Conservation (phyloP, 2,888 invertebrate species). For the Stenotaenia linearis region DNA sequence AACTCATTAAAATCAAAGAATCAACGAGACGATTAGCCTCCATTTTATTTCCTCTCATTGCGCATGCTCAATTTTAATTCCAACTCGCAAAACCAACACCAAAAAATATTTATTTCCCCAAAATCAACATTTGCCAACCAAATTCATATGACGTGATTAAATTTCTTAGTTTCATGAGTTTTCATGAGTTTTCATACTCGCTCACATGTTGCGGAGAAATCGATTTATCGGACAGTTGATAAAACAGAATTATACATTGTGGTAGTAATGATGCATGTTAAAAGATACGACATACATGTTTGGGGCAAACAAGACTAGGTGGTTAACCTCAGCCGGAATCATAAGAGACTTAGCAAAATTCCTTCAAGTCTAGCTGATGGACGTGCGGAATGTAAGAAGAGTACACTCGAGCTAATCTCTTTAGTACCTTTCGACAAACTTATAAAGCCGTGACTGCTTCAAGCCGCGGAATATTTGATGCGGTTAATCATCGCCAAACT, state of each 20-base stretch:
- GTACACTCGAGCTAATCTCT: neutral
- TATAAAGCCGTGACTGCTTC: neutral
- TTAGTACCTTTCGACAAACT: neutral
- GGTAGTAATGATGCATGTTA: neutral
- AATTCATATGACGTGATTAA: no score
- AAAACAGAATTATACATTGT: neutral
- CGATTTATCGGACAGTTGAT: neutral
- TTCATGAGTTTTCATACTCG: no score
- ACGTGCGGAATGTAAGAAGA: neutral
- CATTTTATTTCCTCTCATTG: no score
- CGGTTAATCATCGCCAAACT: constrained; percentile 3
- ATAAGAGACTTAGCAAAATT: neutral
- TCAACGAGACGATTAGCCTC: no score
- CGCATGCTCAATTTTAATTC: no score
- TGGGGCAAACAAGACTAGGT: neutral
- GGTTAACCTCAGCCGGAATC: neutral
- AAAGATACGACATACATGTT: neutral
- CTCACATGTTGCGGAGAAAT: neutral
- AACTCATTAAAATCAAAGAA: no score
- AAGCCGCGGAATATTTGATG: neutral
- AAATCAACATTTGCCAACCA: no score
- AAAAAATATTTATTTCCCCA: no score
- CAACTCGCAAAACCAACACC: no score
- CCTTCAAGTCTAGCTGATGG: neutral
- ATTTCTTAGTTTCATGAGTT: no score